Base-by-base conservation (phyloP, 2,888 invertebrate genomes). In the Ormyrus nitidulus region DNA sequence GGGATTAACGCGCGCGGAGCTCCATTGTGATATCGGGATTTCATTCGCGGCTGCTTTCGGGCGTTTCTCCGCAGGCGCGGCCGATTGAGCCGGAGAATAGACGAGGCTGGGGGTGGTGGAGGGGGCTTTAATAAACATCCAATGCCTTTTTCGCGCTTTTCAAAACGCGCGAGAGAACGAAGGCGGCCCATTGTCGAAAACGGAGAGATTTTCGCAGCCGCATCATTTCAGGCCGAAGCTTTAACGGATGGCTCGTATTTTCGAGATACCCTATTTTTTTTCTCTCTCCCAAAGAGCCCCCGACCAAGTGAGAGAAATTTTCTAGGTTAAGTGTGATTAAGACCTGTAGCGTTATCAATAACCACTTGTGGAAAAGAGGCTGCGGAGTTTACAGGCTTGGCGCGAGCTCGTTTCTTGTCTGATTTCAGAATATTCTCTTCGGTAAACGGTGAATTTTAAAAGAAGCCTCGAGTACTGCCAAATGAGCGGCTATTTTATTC, bases 101-200 rank as follows among this genome's bases (percentile, higher is more conserved):
- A 49, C 48, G 9, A 1, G 64, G 58, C 34, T 34, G 34, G 19
- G 76, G 61, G 48, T 9, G 46, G 66, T 8, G 48, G 19, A 49
- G 54, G 9, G 64, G 58, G 71, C 58, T 71, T 77, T 71, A 77
- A 77, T 77, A 77, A 77, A 77, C 77, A 70, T 51, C 64, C 48
- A 34, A 51, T 54, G 19, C 66, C 19, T 70, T 70, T 69, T 69
- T 1, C 6, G 13, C 53, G 7, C 56, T 56, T 56, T 49, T 49
- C 46, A 46, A 11, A 5, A 49, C 44, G 46, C 64, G 48, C 48
- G 13, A 48, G 48, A 44, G 56, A 51, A 44, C 19, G 65, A 65
- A 69, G 54, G 76, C 61, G 58, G 7, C 56, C 46, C 13, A 70
- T 77, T 70, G 70, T 64, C 19, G 56, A 62, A 48, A 71, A 71